These are phyloP conservation scores for Poeciliopsis infans DNA, from an alignment of 2,797 vertebrate genomes.

Conservation along the genomic window DNA sequence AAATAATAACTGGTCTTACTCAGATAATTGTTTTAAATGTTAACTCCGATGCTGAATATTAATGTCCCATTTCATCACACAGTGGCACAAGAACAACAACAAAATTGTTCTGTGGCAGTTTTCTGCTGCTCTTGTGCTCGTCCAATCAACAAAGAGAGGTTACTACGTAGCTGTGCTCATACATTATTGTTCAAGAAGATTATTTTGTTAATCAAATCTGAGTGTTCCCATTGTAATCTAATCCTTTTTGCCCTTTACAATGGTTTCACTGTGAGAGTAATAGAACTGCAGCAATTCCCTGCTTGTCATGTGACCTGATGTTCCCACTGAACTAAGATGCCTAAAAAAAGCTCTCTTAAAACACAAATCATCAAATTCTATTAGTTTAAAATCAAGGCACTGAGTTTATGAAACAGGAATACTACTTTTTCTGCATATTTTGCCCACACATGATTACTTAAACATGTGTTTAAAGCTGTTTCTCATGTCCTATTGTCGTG, in stretches of 20 bases:
- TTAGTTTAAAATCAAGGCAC: not conserved
- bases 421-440: not conserved
- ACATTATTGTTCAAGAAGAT: not conserved
- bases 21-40: not conserved
- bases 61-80: not conserved
- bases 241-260: not conserved
- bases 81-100: not conserved
- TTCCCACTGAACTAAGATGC: not conserved
- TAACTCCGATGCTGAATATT: not conserved
- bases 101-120: not conserved
- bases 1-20: slow-evolving; percentile 36
- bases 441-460: not conserved
- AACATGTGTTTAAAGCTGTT: not conserved
- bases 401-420: not conserved
- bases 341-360: not conserved
- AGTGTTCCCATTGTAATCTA: not conserved
- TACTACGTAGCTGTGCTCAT: not conserved
- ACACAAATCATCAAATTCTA: not conserved
- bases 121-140: too few species aligned
- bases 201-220: not conserved
- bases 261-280: not conserved
- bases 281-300: not conserved
- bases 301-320: not conserved
- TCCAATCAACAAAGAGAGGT: not conserved
- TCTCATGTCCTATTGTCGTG: not conserved